These are phyloP conservation scores for Kryphioiulus occultus DNA, from an alignment of 2,888 invertebrate genomes.

Conservation along the genomic window DNA sequence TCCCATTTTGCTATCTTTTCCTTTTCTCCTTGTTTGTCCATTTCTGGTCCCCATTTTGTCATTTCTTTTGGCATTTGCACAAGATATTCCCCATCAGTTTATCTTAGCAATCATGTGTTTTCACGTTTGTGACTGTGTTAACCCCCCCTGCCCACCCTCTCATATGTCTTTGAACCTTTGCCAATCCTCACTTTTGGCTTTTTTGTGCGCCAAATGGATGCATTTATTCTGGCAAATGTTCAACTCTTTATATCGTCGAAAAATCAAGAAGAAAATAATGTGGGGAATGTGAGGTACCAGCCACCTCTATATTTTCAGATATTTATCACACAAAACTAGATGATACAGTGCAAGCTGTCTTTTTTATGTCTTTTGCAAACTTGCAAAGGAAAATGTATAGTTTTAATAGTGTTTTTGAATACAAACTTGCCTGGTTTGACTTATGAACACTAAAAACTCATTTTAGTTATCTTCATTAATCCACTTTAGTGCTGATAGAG, in stretches of 20 bases:
- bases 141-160: neutral
- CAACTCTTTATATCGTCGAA: neutral
- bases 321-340: no score
- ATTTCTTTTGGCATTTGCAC: constrained; percentile 6
- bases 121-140: neutral
- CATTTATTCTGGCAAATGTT: constrained; percentile 24
- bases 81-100: neutral
- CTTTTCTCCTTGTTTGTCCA: neutral
- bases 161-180: neutral
- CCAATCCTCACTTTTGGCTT: neutral
- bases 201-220: neutral
- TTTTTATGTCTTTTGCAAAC: no score
- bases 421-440: no score
- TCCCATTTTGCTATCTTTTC: neutral
- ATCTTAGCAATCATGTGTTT: constrained; percentile 32
- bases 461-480: no score
- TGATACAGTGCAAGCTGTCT: no score
- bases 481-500: no score
- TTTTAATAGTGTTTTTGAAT: no score
- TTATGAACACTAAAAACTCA: no score
- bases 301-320: neutral
- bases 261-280: neutral
- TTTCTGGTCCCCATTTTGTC: neutral
- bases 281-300: neutral
- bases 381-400: no score